These are phyloP conservation scores for Reticulitermes lucifugus DNA, from an alignment of 2,888 invertebrate species.

Conservation along the genomic window DNA sequence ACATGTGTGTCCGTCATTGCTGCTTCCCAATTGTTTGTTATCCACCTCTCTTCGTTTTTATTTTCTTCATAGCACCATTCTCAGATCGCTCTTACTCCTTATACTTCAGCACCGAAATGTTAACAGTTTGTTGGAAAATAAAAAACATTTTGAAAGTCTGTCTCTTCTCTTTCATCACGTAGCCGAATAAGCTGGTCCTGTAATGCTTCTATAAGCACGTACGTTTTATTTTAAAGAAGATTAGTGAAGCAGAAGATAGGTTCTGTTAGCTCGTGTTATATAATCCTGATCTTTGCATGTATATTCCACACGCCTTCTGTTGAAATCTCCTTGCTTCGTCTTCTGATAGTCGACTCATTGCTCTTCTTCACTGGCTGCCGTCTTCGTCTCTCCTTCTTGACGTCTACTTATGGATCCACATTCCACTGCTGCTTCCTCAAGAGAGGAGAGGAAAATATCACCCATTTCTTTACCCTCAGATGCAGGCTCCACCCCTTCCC, in stretches of 20 bases:
- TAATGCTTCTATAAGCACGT: neutral
- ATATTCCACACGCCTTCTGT: neutral
- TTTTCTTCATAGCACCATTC: too few relatives aligned
- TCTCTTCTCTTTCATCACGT: too few relatives aligned
- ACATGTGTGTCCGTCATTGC: too few relatives aligned
- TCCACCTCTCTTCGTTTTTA: too few relatives aligned
- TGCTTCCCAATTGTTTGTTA: too few relatives aligned
- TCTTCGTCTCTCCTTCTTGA: constrained; percentile 7
- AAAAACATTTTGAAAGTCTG: too few relatives aligned
- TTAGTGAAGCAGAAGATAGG: constrained; percentile 7
- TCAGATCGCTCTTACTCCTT: too few relatives aligned
- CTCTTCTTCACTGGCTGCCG: neutral
- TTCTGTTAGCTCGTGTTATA: constrained; percentile 19
- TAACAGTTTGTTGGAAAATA: too few relatives aligned
- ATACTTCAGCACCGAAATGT: too few relatives aligned
- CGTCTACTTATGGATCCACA: constrained; percentile 35
- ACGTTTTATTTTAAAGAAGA: neutral
- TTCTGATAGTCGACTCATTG: constrained; percentile 3
- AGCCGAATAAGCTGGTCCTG: neutral
- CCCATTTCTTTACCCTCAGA: constrained; percentile 23
- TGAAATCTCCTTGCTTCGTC: neutral
- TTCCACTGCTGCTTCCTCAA: constrained; percentile 14
- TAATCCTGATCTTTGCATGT: neutral
- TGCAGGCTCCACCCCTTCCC: neutral
- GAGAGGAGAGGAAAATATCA: neutral